Base-by-base conservation (phyloP, 2,888 invertebrate genomes). In the Aspidapion aeneum region DNA sequence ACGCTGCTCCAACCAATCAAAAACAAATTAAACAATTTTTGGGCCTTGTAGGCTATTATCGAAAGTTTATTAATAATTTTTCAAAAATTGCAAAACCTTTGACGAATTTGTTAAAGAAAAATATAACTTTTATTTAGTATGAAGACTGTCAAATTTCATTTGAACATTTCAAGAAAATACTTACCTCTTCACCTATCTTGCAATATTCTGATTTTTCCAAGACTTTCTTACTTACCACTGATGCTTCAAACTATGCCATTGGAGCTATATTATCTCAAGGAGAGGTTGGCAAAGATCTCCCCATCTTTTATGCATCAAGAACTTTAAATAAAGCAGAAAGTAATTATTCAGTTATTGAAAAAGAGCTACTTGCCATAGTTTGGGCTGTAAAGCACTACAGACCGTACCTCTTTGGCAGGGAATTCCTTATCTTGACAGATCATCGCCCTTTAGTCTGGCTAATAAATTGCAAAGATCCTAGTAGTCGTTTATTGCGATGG, bases 371-470 rank as follows among this genome's bases (percentile, higher is more conserved):
- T 1, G 51, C 60, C 0, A 65, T 65, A 1, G 50, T 65, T 22
- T 65, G 57, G 56, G 18, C 22, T 5, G 60, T 60, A 5, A 55
- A 59, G 49, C 58, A 62, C n/a, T 64, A 62, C 21, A 22, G 64
- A 5, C 60, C 60, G 5, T 62, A 64, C 56, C 17, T 64, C 1
- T 64, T 62, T 51, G 64, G 64, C 3, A 52, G 59, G 16, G 52
- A 65, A 56, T 65, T 62, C 20, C 2, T 18, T 7, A 59, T 62
- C 20, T 2, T 62, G 17, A 80, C 78, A 0, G 80, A 81, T 59
- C 79, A 80, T 62, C 68, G 73, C 58, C 77, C 77, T 1, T 60
- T 79, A 1, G 70, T 68, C 1, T 79, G 77, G 75, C 58, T 79
- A 0, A 74, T 77, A 70, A 72, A 67, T 0, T 52, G 78, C 0